Evolutionary conservation across 2,888 invertebrate genomes (phyloP).

Genomic region (Dichetophora obliterata): DNA sequence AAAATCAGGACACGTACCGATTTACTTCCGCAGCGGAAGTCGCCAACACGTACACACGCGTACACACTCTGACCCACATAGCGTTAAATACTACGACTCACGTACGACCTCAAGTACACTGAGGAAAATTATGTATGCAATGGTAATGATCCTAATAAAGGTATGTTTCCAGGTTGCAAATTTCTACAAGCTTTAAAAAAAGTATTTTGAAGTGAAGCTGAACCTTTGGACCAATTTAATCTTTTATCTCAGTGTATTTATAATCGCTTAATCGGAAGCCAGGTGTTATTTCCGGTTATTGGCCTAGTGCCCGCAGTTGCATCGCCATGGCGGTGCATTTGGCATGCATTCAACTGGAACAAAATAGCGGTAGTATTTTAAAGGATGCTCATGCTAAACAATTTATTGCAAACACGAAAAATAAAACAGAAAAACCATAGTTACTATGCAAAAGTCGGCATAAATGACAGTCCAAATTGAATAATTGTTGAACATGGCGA

Average conservation of each 20-base stretch:
- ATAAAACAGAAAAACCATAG: conserved; percentile 1
- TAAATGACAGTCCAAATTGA: conserved; percentile 57
- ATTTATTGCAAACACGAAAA: neutral
- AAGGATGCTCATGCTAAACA: conserved; percentile 16
- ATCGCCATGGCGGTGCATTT: conserved; percentile 51
- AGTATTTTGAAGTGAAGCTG: neutral
- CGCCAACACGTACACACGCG: conserved; percentile 10
- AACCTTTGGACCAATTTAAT: neutral
- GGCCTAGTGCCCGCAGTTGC: conserved; percentile 44
- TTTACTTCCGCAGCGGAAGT: conserved; percentile 30
- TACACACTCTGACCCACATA: conserved; percentile 27
- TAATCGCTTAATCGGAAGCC: conserved; percentile 45
- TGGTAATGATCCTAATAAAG: neutral
- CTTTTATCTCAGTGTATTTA: neutral
- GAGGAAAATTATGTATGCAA: neutral
- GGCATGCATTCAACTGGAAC: conserved; percentile 59
- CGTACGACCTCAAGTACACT: neutral
- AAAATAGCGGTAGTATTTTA: conserved; percentile 30
- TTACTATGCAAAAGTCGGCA: conserved; percentile 14
- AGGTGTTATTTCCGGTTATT: conserved; percentile 46
- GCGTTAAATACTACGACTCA: neutral
- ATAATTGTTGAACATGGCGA: conserved; percentile 56
- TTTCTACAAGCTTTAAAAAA: neutral
- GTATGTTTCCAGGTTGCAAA: neutral
- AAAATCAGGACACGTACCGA: conserved; percentile 38